These are phyloP conservation scores for Rosalia funebris DNA, from an alignment of 2,888 invertebrate species.

Conservation along the genomic window DNA sequence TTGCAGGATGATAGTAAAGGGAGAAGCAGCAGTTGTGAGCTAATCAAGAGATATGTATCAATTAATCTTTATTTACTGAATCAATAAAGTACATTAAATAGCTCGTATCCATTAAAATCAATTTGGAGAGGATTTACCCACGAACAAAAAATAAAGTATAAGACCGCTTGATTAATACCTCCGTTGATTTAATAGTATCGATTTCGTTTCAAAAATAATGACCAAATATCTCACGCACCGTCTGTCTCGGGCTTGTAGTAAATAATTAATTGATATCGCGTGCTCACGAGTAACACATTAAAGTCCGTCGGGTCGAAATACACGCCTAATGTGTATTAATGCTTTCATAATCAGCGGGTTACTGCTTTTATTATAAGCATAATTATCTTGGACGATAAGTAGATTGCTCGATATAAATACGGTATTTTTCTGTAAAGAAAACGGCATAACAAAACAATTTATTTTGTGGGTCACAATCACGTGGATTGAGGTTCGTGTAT, in stretches of 20 bases:
- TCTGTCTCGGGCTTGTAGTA: conserved; percentile 32
- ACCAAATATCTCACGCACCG: conserved; percentile 39
- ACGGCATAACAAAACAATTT: background rate
- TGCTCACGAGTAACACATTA: conserved; percentile 47
- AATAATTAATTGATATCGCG: conserved; percentile 50
- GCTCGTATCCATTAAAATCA: conserved; percentile 33
- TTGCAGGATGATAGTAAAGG: no score
- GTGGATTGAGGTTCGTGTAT: no score
- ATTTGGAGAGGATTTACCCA: conserved; percentile 30
- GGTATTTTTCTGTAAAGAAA: conserved; percentile 27
- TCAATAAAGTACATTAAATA: conserved; percentile 27
- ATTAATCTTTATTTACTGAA: conserved; percentile 26
- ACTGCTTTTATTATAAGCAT: conserved; percentile 46
- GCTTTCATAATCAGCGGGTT: conserved; percentile 50
- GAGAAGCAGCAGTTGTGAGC: no score
- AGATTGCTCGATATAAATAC: conserved; percentile 32
- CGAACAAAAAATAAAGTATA: conserved; percentile 30
- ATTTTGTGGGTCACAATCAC: background rate
- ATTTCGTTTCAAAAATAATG: conserved; percentile 40
- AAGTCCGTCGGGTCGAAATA: conserved; percentile 40
- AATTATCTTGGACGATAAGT: conserved; percentile 44
- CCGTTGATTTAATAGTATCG: conserved; percentile 41
- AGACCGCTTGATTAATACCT: conserved; percentile 32
- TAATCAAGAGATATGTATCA: background rate
- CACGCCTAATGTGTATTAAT: conserved; percentile 50